Percentiles rank a stretch among this genome's conserved stretches.
phyloP scores from a whole-genome alignment of 2,113 vertebrate genomes.

The Seriola rivoliana region DNA sequence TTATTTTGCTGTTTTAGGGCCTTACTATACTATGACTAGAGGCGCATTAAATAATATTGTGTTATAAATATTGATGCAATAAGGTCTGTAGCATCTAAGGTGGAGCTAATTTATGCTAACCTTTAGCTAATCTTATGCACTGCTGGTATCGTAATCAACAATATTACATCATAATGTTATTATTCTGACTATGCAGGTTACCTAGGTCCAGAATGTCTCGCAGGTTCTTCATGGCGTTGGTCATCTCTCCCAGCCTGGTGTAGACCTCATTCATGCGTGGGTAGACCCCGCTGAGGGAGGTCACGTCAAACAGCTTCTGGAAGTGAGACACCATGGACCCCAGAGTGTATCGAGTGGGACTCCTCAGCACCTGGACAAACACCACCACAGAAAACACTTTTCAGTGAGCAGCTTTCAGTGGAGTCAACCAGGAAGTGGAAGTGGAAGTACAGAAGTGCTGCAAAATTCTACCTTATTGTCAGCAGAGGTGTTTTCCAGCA shows the following conservation, averaged over 20 bases:
- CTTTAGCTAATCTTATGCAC: too few relatives aligned
- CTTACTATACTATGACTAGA: too few relatives aligned
- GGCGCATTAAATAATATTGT: too few relatives aligned
- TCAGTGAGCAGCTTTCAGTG: not conserved
- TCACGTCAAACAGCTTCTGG: conserved; percentile 92
- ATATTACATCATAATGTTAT: too few relatives aligned
- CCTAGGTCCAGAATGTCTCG: conserved; percentile 88
- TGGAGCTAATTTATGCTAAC: too few relatives aligned
- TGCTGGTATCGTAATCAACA: too few relatives aligned
- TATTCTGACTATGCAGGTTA: conserved; percentile 44
- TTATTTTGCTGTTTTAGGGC: too few relatives aligned
- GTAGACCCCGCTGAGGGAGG: conserved; percentile 87
- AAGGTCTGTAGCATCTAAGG: too few relatives aligned
- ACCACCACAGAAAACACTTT: not conserved
- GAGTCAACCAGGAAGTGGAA: not conserved
- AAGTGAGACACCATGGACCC: conserved; percentile 91
- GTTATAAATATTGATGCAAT: too few relatives aligned
- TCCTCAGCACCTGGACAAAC: conserved; percentile 79
- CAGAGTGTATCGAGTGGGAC: conserved; percentile 83
- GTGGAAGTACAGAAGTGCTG: too few relatives aligned
- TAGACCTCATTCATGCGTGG: conserved; percentile 94
- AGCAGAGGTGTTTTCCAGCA: conserved; percentile 86
- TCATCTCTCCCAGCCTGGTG: conserved; percentile 89
- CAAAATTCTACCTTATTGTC: conserved; percentile 35
- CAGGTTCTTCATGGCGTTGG: conserved; percentile 89